A percentile compares a stretch with the other conserved stretches of the same genome.
Conservation (phyloP, 2,888 invertebrate genomes). For the Tenthredo distinguenda region DNA sequence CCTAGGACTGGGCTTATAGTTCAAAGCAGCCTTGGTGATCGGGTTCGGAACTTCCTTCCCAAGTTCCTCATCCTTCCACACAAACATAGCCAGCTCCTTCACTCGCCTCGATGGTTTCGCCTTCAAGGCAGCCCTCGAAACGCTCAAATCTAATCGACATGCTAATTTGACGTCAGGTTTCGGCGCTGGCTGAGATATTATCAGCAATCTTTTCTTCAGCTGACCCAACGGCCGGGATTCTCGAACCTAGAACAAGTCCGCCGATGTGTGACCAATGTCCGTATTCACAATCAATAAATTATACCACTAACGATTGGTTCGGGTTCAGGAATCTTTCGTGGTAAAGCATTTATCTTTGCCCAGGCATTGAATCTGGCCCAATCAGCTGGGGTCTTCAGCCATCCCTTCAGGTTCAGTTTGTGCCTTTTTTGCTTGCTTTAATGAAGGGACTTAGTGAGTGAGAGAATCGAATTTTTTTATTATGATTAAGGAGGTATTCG, state of each 20-base stretch:
- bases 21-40: slow-evolving; percentile 61
- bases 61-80: slow-evolving; percentile 50
- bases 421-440: slow-evolving; percentile 52
- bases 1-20: slow-evolving; percentile 60
- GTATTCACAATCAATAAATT: background rate
- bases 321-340: slow-evolving; percentile 63
- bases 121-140: slow-evolving; percentile 29
- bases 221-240: slow-evolving; percentile 61
- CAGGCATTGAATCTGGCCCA: slow-evolving; percentile 69
- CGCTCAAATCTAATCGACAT: slow-evolving; percentile 52
- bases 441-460: background rate
- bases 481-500: background rate
- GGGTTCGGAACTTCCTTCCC: slow-evolving; percentile 61
- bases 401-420: slow-evolving; percentile 61
- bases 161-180: slow-evolving; percentile 27
- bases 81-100: slow-evolving; percentile 58
- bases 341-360: slow-evolving; percentile 66
- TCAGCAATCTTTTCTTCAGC: slow-evolving; percentile 60
- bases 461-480: background rate
- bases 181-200: slow-evolving; percentile 57
- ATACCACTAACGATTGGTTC: slow-evolving; percentile 62
- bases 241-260: slow-evolving; percentile 59
- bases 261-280: background rate
- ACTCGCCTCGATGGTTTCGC: slow-evolving; percentile 58
- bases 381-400: slow-evolving; percentile 66